Evolutionary conservation across 2,113 vertebrate genomes (phyloP).

Genomic region (Microtus pennsylvanicus): DNA sequence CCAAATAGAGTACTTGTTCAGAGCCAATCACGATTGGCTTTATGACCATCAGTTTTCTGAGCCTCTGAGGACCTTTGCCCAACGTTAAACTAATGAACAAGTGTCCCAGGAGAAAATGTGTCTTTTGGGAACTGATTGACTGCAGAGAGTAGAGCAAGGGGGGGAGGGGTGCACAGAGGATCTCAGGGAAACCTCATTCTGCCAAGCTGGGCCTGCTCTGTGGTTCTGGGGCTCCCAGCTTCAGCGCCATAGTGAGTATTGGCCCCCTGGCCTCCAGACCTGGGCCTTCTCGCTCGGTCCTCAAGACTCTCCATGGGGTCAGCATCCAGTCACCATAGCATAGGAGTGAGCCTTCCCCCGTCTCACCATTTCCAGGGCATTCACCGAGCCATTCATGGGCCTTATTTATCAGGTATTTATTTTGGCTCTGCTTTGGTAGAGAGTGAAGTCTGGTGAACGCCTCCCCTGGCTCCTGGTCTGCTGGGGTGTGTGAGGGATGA

Average conservation of each 20-base stretch:
- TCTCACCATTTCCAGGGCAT: background rate
- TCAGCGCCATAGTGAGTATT: background rate
- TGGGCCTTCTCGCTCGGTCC: background rate
- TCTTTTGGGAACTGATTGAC: background rate
- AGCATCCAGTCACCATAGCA: background rate
- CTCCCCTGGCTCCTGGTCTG: background rate
- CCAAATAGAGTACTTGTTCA: background rate
- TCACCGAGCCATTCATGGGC: background rate
- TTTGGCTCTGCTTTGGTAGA: background rate
- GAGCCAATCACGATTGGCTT: background rate
- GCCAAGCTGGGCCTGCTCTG: background rate
- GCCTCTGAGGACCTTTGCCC: background rate
- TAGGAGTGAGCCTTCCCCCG: fast-evolving
- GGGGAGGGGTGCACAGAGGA: background rate
- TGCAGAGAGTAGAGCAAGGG: background rate
- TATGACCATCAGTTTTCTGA: background rate
- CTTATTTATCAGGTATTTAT: background rate
- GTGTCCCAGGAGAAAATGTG: background rate
- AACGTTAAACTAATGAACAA: background rate
- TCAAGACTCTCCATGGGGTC: background rate
- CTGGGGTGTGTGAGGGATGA: background rate
- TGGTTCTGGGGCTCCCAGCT: background rate
- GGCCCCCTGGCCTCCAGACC: background rate
- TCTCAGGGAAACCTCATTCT: background rate
- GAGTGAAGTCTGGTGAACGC: background rate